Evolutionary conservation across 1,140 invertebrate species (phyloP).

Genomic region (Heliconius congener): DNA sequence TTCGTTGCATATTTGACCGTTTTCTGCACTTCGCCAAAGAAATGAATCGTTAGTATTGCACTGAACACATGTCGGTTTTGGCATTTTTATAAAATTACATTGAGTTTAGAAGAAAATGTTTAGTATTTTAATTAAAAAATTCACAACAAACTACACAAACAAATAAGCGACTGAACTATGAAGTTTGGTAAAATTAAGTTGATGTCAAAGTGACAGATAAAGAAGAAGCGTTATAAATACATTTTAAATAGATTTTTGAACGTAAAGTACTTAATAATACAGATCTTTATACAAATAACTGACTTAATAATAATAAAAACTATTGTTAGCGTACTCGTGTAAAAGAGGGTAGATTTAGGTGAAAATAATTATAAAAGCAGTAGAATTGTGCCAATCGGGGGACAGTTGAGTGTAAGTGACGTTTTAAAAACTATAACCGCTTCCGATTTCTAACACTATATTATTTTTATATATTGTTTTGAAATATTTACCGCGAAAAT

Average conservation of each 20-base stretch:
- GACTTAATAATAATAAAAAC: background rate
- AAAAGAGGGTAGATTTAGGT: too few species aligned
- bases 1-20: constrained; percentile 79
- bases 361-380: too few species aligned
- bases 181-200: constrained; percentile 22
- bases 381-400: too few species aligned
- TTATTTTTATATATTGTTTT: background rate
- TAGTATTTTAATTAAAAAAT: constrained; percentile 28
- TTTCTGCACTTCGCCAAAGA: constrained; percentile 73
- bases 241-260: background rate
- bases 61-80: constrained; percentile 76
- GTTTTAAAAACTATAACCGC: too few species aligned
- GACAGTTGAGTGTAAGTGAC: too few species aligned
- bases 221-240: background rate
- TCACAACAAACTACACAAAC: constrained; percentile 26
- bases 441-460: background rate
- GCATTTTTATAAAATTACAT: constrained; percentile 55
- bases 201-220: constrained; percentile 7
- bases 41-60: constrained; percentile 73
- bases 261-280: background rate
- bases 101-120: constrained; percentile 4
- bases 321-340: too few species aligned
- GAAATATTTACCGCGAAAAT: background rate
- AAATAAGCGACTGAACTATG: background rate
- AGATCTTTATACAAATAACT: too few species aligned